Evolutionary conservation across 2,113 vertebrate species (phyloP), one percentile per base, ranked within the genome.

Genomic region (Cyprinodon variegatus): DNA sequence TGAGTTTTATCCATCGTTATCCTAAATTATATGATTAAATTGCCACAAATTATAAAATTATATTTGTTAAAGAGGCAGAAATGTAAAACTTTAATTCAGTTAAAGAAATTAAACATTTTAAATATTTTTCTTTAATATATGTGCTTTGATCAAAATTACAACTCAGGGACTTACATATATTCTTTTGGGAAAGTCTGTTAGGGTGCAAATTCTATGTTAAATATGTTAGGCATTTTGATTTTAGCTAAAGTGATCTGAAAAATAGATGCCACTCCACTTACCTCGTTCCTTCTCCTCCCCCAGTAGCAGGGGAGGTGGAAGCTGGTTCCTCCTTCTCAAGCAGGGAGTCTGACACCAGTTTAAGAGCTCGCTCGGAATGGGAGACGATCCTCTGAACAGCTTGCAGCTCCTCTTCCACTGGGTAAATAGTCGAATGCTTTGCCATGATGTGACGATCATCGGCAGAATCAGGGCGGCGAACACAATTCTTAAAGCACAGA

Each of bases 361-460:
- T 95, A 13, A 96, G 93, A 36, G 95, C 95, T 1, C 91, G 92
- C 84, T 96, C 95, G 0, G 90, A 84, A 61, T 96, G 96, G 0
- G 95, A 95, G 17, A 96, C 94, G 0, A 94, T 94, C 62, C 82
- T 93, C 92, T 95, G 95, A 50, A 96, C 90, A 1, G 95, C 94
- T 90, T 93, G 94, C 12, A 96, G 93, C 89, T 96, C 95, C 4
- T 91, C 93, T 72, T 96, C 95, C 0, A 92, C 93, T 0, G 96
- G 96, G 89, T 95, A 96, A 86, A 96, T 96, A 69, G 91, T 88
- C 0, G 95, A 92, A 29, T 95, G 96, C 53, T 94, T 96, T 12
- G 90, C 88, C 95, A 96, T 94, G 84, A 96, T 93, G 53, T 96
- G 94, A 0, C 94, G 95, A 83, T 96, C 95, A 0, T 95, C 94